Conservation (phyloP, 2,888 invertebrate genomes). For the Agrochola lychnidis region DNA sequence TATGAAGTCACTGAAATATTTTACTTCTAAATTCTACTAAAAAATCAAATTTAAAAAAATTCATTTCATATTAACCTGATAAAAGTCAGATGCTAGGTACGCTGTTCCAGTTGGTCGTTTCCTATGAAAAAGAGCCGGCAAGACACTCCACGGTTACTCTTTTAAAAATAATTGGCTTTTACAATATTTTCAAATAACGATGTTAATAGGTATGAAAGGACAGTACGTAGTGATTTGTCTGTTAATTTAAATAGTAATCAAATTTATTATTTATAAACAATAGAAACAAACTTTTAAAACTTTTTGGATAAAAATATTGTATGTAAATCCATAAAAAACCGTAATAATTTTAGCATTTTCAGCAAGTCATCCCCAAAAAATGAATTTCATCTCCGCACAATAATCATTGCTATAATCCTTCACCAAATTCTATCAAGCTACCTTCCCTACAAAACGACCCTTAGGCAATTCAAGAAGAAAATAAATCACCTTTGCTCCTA, state of each 20-base stretch:
- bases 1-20: neutral
- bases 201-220: too few relatives aligned
- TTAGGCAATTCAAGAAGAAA: conserved; percentile 57
- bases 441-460: conserved; percentile 48
- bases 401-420: conserved; percentile 51
- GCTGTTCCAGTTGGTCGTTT: too few relatives aligned
- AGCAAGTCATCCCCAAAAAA: conserved; percentile 8
- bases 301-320: neutral
- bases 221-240: too few relatives aligned
- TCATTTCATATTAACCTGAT: too few relatives aligned
- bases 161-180: too few relatives aligned
- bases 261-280: too few relatives aligned
- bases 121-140: too few relatives aligned
- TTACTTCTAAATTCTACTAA: neutral
- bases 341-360: neutral
- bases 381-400: conserved; percentile 29
- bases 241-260: neutral
- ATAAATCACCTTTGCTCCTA: conserved; percentile 65
- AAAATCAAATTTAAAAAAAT: too few relatives aligned
- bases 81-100: too few relatives aligned
- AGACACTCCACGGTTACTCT: too few relatives aligned
- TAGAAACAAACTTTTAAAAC: neutral
- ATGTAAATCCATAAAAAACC: neutral
- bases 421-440: conserved; percentile 38
- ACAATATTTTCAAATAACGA: too few relatives aligned